These are phyloP conservation scores for Hylaeus anthracinus DNA, from an alignment of 1,140 invertebrate genomes.

Conservation along the genomic window DNA sequence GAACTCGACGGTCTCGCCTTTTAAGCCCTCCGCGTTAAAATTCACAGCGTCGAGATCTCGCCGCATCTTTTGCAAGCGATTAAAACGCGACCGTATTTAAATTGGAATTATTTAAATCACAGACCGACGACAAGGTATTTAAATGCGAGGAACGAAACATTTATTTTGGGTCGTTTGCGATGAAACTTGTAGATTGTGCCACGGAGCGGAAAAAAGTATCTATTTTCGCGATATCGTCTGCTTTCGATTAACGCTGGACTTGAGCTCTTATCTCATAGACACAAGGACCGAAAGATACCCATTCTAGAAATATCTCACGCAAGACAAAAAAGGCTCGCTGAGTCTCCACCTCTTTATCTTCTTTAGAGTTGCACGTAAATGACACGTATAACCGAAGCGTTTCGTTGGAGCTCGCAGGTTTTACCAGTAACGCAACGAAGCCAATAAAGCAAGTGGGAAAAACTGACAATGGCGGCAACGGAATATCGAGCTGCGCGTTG, in stretches of 20 bases:
- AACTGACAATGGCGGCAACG: constrained; percentile 10
- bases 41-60: not conserved
- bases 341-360: too few species aligned
- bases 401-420: not conserved
- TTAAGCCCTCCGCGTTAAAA: not conserved
- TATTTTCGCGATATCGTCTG: not conserved
- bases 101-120: constrained; percentile 43
- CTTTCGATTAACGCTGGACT: not conserved
- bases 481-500: constrained; percentile 27
- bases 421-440: not conserved
- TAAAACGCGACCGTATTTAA: constrained; percentile 33
- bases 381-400: not conserved
- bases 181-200: not conserved
- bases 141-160: not conserved
- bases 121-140: not conserved
- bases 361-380: not conserved
- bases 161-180: not conserved
- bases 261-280: too few species aligned
- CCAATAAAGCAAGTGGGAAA: constrained; percentile 3
- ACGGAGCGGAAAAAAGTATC: not conserved
- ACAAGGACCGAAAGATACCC: too few species aligned
- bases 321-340: too few species aligned
- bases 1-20: not conserved
- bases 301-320: too few species aligned
- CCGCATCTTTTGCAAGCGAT: constrained; percentile 9